Evolutionary conservation across 1,140 invertebrate genomes (phyloP).

Genomic region (Ips nitidus): DNA sequence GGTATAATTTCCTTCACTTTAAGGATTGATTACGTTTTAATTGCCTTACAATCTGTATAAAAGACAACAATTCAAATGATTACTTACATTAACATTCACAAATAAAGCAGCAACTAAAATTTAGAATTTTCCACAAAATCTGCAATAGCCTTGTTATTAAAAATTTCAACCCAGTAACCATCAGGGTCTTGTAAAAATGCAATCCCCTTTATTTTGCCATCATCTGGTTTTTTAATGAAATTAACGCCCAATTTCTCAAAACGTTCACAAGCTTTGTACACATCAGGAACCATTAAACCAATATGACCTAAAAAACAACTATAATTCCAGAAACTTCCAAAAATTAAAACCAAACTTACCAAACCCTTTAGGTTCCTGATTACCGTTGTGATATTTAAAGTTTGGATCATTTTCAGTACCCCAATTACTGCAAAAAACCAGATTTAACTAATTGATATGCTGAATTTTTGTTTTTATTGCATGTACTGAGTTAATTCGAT

Average conservation of each 20-base stretch:
- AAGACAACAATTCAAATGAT: not conserved
- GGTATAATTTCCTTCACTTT: too few species aligned
- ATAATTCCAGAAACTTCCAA: not conserved
- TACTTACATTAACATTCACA: not conserved
- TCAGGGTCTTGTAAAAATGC: slow-evolving; percentile 95
- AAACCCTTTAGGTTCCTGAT: slow-evolving; percentile 86
- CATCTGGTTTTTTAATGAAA: slow-evolving; percentile 87
- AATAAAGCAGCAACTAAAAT: not conserved
- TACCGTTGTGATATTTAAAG: slow-evolving; percentile 85
- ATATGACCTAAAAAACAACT: slow-evolving; percentile 71
- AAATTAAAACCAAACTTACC: slow-evolving; percentile 57
- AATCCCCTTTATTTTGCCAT: slow-evolving; percentile 91
- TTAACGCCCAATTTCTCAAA: slow-evolving; percentile 86
- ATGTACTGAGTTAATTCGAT: slow-evolving; percentile 91
- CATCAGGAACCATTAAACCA: slow-evolving; percentile 86
- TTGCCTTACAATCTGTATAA: too few species aligned
- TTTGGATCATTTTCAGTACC: slow-evolving; percentile 82
- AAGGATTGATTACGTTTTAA: too few species aligned
- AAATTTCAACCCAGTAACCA: slow-evolving; percentile 96
- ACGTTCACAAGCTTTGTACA: slow-evolving; percentile 78
- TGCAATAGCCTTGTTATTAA: slow-evolving; percentile 60
- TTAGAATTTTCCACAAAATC: not conserved
- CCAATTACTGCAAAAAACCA: slow-evolving; percentile 77
- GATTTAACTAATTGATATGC: not conserved
- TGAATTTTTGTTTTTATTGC: not conserved